Percentiles rank a stretch among this genome's conserved stretches.
phyloP scores from a whole-genome alignment of 1,140 invertebrate genomes.

The Brachionus asplanchnoidis region DNA sequence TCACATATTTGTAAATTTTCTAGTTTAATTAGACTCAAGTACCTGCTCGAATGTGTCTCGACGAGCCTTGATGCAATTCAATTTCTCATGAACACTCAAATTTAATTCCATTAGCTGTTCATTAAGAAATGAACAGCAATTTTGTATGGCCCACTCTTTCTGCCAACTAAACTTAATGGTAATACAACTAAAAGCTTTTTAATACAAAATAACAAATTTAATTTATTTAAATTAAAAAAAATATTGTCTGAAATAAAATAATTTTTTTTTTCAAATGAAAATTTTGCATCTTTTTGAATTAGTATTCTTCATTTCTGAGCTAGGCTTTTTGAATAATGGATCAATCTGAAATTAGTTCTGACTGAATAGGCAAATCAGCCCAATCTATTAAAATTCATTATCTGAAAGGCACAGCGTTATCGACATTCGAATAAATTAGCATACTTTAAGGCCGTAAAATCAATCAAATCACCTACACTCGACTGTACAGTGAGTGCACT shows the following conservation, averaged over 20 bases:
- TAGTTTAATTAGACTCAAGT: conserved; percentile 8
- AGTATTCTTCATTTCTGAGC: background rate
- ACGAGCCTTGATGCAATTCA: background rate
- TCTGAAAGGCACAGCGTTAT: background rate
- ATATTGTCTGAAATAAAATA: background rate
- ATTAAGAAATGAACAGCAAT: background rate
- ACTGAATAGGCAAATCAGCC: background rate
- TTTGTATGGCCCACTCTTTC: background rate
- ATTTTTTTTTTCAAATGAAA: too few species aligned
- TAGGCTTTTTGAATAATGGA: background rate
- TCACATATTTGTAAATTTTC: conserved; percentile 1
- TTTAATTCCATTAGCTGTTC: background rate
- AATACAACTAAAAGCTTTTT: background rate
- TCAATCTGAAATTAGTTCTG: background rate
- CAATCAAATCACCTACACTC: background rate
- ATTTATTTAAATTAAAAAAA: background rate
- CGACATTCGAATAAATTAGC: conserved; percentile 18
- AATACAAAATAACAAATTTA: background rate
- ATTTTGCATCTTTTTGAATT: too few species aligned
- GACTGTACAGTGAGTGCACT: conserved; percentile 17
- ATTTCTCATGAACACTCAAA: background rate
- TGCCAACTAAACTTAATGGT: background rate
- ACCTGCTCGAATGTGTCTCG: background rate
- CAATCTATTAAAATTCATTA: background rate
- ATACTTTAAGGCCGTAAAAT: background rate